These are phyloP conservation scores for Pristionchus japonicus DNA, from an alignment of 2,888 invertebrate species.

Conservation along the genomic window DNA sequence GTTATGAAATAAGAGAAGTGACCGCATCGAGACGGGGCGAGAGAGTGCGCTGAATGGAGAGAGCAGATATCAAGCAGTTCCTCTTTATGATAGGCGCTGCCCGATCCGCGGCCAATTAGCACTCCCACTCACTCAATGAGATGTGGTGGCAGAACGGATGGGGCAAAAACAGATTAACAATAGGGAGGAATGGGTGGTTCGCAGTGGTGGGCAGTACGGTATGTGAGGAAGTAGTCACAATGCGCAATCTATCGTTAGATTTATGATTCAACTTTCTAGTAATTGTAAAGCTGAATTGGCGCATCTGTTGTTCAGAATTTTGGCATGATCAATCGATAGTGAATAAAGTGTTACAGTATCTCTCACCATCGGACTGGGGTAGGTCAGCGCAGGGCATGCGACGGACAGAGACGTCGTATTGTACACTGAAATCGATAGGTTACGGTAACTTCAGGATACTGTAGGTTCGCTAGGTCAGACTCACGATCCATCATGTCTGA, in stretches of 20 bases:
- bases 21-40: too few species aligned
- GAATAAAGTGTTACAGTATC: not conserved
- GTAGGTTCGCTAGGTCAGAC: not conserved
- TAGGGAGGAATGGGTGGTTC: not conserved
- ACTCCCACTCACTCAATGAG: not conserved
- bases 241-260: too few species aligned
- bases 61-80: too few species aligned
- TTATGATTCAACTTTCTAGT: too few species aligned
- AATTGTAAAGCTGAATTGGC: too few species aligned
- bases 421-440: not conserved
- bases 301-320: too few species aligned
- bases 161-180: not conserved
- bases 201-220: too few species aligned
- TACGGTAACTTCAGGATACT: not conserved
- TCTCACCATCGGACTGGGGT: not conserved
- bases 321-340: too few species aligned
- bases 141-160: not conserved
- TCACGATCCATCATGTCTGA: conserved; percentile 22
- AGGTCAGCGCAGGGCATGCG: conserved; percentile 26
- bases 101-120: not conserved
- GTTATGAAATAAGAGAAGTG: too few species aligned
- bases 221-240: too few species aligned
- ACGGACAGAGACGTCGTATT: conserved; percentile 34
- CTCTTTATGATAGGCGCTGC: too few species aligned
- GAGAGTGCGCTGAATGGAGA: too few species aligned